These are phyloP conservation scores for human (Homo sapiens) DNA, from an alignment of 2,113 vertebrate species.

Conservation along the genomic window DNA sequence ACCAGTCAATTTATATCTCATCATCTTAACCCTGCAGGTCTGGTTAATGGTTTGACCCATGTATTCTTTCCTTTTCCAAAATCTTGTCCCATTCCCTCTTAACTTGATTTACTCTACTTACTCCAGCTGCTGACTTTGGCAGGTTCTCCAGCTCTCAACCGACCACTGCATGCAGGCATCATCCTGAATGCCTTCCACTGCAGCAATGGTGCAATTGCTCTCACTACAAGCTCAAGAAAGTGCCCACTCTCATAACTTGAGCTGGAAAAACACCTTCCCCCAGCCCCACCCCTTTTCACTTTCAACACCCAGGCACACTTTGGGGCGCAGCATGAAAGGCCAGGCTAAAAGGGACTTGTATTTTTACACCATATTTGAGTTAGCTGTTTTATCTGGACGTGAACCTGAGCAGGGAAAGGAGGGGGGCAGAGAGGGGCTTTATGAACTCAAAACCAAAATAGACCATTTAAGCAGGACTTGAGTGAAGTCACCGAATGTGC, in stretches of 20 bases:
- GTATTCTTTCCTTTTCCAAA: conserved; percentile 78
- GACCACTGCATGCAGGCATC: conserved; percentile 73
- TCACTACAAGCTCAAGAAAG: conserved; percentile 36
- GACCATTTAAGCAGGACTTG: conserved; percentile 30
- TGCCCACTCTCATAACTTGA: neutral
- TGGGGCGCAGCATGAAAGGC: conserved; percentile 56
- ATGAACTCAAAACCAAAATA: conserved; percentile 73
- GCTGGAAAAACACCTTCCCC: conserved; percentile 58
- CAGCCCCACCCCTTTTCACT: conserved; percentile 25
- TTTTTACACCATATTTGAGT: conserved; percentile 74
- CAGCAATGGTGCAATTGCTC: neutral
- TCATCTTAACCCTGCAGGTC: conserved; percentile 77
- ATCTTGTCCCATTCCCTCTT: conserved; percentile 83
- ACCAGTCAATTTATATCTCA: conserved; percentile 82
- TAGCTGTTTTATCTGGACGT: conserved; percentile 76
- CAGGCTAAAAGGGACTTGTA: conserved; percentile 66
- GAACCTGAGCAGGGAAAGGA: conserved; percentile 64
- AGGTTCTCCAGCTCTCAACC: conserved; percentile 71
- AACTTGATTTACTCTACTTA: conserved; percentile 86
- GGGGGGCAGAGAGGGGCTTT: conserved; percentile 68
- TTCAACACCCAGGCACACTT: conserved; percentile 57
- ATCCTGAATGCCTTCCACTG: neutral
- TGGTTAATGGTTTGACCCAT: conserved; percentile 64
- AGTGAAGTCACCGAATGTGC: conserved; percentile 76
- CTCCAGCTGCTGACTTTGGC: conserved; percentile 86